Evolutionary conservation across 2,113 vertebrate species (phyloP).

Genomic region (Balaeniceps rex): DNA sequence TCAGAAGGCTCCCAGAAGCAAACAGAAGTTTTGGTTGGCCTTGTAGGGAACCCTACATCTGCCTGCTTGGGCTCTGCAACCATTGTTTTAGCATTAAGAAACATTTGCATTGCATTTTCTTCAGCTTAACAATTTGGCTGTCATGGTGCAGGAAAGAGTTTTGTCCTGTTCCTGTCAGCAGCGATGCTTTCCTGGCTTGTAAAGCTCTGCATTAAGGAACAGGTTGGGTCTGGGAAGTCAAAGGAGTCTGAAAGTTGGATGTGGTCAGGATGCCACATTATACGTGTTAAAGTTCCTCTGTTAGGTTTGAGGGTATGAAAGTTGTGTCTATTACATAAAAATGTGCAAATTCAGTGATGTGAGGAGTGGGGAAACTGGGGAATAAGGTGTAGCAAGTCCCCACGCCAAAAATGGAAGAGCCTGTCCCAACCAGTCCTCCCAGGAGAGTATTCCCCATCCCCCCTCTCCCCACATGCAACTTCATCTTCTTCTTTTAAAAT

Average conservation of each 20-base stretch:
- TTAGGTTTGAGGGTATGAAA: background rate
- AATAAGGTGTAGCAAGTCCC: background rate
- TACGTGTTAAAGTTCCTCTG: background rate
- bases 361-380: background rate
- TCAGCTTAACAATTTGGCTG: background rate
- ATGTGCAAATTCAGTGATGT: background rate
- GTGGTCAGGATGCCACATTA: background rate
- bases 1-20: background rate
- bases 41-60: background rate
- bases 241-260: background rate
- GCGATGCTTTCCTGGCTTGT: fast-evolving
- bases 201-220: background rate
- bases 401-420: background rate
- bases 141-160: background rate
- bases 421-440: background rate
- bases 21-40: conserved; percentile 5
- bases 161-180: background rate
- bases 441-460: background rate
- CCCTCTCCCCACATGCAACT: fast-evolving
- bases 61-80: background rate
- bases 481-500: background rate
- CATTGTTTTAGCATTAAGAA: background rate
- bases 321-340: background rate
- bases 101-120: background rate
- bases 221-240: background rate